Evolutionary conservation across 2,113 vertebrate genomes (phyloP).

Genomic region (Gambusia affinis): DNA sequence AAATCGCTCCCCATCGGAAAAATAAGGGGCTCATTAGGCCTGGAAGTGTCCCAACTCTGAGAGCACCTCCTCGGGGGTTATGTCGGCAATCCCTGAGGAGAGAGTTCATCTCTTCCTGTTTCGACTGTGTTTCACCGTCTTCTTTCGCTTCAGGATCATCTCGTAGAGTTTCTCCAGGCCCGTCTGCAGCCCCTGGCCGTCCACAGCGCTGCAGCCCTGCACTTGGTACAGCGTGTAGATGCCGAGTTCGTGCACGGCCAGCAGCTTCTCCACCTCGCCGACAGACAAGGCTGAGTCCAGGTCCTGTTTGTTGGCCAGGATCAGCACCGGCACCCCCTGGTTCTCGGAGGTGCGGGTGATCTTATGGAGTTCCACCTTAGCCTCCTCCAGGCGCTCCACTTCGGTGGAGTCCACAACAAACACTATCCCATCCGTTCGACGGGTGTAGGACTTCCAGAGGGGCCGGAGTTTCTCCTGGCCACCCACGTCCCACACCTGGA

Average conservation of each 20-base stretch:
- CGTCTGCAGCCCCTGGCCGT: constrained; percentile 85
- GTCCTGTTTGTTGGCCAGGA: constrained; percentile 93
- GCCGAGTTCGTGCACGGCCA: constrained; percentile 84
- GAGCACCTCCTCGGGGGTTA: constrained; percentile 22
- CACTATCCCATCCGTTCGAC: constrained; percentile 88
- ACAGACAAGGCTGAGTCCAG: constrained; percentile 78
- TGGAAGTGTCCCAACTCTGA: constrained; percentile 50
- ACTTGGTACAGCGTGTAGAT: constrained; percentile 83
- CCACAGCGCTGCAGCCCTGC: constrained; percentile 89
- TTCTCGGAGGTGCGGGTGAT: constrained; percentile 89
- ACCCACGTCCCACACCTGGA: constrained; percentile 93
- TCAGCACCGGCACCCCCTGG: constrained; percentile 87
- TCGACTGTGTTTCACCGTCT: constrained; percentile 82
- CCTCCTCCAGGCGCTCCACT: constrained; percentile 88
- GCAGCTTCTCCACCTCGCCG: constrained; percentile 86
- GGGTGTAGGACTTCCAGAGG: constrained; percentile 90
- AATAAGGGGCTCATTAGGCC: constrained; percentile 23
- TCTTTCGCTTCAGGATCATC: constrained; percentile 91
- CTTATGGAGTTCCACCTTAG: constrained; percentile 88
- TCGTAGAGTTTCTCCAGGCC: constrained; percentile 89
- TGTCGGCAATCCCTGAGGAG: neutral
- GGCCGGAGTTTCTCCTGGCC: constrained; percentile 92
- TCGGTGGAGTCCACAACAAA: constrained; percentile 91
- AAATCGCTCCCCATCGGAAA: constrained; percentile 48
- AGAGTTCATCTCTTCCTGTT: constrained; percentile 82